These are phyloP conservation scores for Ptilonorhynchus violaceus DNA, from an alignment of 2,113 vertebrate species.

Conservation along the genomic window DNA sequence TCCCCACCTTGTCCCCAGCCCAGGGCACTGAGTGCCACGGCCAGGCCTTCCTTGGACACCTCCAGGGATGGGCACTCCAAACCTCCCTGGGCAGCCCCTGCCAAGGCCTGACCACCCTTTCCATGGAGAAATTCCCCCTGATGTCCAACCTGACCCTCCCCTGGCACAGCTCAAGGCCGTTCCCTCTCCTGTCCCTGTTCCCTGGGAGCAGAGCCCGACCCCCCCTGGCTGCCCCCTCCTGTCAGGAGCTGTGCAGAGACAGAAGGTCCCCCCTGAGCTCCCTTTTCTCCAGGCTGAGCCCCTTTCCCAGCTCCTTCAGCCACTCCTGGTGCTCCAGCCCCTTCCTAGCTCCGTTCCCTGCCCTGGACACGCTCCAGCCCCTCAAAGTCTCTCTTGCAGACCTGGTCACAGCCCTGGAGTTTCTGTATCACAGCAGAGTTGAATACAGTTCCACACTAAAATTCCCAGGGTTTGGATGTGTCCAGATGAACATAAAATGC, in stretches of 20 bases:
- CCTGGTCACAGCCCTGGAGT: neutral
- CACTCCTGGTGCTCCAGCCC: neutral
- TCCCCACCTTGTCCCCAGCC: neutral
- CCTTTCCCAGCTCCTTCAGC: neutral
- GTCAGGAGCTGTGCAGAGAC: neutral
- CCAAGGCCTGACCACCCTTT: fast-evolving
- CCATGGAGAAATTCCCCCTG: neutral
- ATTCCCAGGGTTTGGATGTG: neutral
- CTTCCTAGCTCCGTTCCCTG: neutral
- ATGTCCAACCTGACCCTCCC: fast-evolving
- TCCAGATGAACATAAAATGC: neutral
- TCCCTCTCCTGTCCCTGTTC: neutral
- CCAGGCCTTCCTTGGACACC: neutral
- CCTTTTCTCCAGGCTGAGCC: neutral
- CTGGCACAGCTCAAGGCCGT: neutral
- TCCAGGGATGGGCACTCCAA: neutral
- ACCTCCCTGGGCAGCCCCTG: neutral
- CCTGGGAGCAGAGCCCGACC: neutral
- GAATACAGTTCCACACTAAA: fast-evolving
- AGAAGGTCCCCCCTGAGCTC: neutral
- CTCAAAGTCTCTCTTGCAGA: neutral
- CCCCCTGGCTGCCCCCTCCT: neutral
- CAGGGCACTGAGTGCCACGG: neutral
- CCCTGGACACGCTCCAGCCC: neutral
- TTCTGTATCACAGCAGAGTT: neutral